These are phyloP conservation scores for Drosophila nigrodunni DNA, from an alignment of 1,140 invertebrate genomes.

Conservation along the genomic window DNA sequence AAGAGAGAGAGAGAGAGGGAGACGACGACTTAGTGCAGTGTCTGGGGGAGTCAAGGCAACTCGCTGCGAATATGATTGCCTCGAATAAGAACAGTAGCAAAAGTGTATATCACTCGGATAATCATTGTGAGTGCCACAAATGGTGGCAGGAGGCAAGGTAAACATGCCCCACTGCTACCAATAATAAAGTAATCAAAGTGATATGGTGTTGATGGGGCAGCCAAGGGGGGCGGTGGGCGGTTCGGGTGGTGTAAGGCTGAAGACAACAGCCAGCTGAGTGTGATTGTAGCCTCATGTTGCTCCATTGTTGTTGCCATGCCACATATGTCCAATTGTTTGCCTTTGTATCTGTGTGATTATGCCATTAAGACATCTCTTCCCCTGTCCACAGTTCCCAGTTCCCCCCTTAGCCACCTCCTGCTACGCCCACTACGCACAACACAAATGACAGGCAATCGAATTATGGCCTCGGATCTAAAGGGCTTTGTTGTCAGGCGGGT, in stretches of 20 bases:
- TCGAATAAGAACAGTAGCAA: slow-evolving; percentile 78
- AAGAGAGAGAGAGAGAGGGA: background rate
- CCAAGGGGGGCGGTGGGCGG: background rate
- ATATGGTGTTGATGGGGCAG: slow-evolving; percentile 71
- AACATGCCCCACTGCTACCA: slow-evolving; percentile 48
- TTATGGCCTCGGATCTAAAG: slow-evolving; percentile 45
- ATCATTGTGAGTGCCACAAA: slow-evolving; percentile 54
- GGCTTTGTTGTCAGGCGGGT: slow-evolving; percentile 27
- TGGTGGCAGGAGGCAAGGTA: slow-evolving; percentile 22
- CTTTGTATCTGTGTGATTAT: slow-evolving; percentile 57
- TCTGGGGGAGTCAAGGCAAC: slow-evolving; percentile 30
- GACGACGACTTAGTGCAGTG: background rate
- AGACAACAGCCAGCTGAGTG: background rate
- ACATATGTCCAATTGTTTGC: slow-evolving; percentile 36
- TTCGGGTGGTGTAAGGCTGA: too few relatives aligned
- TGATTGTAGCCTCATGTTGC: slow-evolving; percentile 34
- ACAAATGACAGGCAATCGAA: slow-evolving; percentile 60
- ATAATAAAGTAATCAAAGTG: slow-evolving; percentile 82
- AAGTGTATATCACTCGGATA: slow-evolving; percentile 46
- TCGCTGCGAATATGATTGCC: slow-evolving; percentile 64
- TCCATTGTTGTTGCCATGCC: slow-evolving; percentile 63
- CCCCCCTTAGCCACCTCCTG: background rate
- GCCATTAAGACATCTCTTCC: slow-evolving; percentile 62
- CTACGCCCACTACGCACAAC: background rate
- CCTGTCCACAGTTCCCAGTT: background rate